A percentile compares a stretch with the other conserved stretches of the same genome.
Conservation (phyloP, 2,113 vertebrate genomes). For the Silurus glanis region DNA sequence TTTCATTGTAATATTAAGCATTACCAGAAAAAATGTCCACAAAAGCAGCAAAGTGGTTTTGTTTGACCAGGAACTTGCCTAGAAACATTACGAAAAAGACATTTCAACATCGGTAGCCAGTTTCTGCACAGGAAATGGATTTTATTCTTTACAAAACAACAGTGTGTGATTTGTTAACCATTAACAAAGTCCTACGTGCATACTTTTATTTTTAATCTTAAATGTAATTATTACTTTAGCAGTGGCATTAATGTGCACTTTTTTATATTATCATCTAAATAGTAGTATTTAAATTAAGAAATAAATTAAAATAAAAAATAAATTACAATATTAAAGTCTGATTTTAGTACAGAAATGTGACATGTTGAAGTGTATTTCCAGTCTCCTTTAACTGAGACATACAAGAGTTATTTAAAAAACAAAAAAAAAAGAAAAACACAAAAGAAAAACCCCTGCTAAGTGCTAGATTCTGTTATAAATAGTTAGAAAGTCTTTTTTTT, state of each 20-base stretch:
- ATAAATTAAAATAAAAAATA: background rate
- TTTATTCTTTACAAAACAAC: background rate
- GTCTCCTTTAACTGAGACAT: background rate
- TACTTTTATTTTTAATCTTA: background rate
- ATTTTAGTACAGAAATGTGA: background rate
- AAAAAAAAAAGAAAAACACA: background rate
- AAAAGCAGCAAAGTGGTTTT: constrained; percentile 22
- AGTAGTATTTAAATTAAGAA: background rate
- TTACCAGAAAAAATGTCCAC: background rate
- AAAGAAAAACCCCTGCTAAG: background rate
- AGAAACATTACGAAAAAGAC: background rate
- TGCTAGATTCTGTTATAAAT: background rate
- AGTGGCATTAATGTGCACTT: no score
- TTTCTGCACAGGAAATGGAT: background rate
- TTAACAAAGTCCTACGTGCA: background rate
- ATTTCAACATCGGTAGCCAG: background rate
- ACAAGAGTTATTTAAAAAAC: background rate
- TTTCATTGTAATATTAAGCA: background rate
- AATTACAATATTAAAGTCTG: background rate
- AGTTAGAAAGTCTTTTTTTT: background rate
- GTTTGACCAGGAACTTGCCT: background rate
- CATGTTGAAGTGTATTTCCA: no score
- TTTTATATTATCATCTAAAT: background rate
- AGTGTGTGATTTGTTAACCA: background rate
- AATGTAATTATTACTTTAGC: background rate